phyloP scores from a whole-genome alignment of 1,140 invertebrate species.

The Hycleus phaleratus region DNA sequence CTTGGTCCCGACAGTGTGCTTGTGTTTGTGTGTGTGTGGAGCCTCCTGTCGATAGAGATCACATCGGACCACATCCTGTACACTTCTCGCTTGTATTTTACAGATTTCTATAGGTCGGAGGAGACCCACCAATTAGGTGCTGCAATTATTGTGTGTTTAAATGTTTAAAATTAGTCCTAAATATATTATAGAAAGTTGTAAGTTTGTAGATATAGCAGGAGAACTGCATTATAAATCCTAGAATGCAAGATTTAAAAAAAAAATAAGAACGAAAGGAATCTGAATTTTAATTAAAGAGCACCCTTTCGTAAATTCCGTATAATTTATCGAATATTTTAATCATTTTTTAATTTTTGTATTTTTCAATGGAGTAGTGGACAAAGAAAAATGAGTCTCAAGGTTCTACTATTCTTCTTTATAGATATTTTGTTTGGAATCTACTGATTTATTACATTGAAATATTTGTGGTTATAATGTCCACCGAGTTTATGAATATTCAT shows the following conservation, averaged over 20 bases:
- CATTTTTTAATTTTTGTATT: conserved; percentile 7
- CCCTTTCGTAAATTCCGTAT: conserved; percentile 11
- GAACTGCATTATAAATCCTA: conserved; percentile 22
- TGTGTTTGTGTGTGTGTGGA: not conserved
- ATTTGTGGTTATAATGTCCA: conserved; percentile 11
- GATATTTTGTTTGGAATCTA: conserved; percentile 6
- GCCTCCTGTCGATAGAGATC: conserved; percentile 13
- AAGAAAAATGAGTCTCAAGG: conserved; percentile 1
- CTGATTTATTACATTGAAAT: conserved; percentile 12
- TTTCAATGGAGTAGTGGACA: not conserved
- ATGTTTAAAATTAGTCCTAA: conserved; percentile 26
- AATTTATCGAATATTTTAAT: conserved; percentile 16
- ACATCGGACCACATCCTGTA: not conserved
- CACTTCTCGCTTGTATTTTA: not conserved
- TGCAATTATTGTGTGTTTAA: conserved; percentile 33
- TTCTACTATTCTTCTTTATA: not conserved
- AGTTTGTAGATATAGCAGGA: too few relatives aligned
- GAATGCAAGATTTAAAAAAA: conserved; percentile 2
- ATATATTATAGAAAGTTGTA: too few relatives aligned
- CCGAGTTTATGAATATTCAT: conserved; percentile 12
- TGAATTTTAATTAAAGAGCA: conserved; percentile 19
- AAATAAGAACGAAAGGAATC: not conserved
- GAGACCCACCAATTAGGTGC: conserved; percentile 25
- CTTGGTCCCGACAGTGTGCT: conserved; percentile 21
- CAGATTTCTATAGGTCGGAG: conserved; percentile 3